These are phyloP conservation scores for Pantala flavescens DNA, from an alignment of 1,140 invertebrate species.

Conservation along the genomic window DNA sequence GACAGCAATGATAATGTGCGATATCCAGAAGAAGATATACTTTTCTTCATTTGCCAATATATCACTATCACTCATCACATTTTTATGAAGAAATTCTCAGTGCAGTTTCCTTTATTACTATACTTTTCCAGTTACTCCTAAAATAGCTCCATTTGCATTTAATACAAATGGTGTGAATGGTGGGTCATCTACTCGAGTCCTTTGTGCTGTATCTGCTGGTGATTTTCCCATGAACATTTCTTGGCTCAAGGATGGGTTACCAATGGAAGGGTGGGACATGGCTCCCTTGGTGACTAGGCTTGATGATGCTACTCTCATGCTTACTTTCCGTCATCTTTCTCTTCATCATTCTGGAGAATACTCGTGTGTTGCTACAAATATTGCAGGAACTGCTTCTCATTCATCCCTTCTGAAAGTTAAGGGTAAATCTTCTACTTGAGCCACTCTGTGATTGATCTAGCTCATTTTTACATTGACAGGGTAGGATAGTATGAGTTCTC, in stretches of 20 bases:
- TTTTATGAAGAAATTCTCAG: too few relatives aligned
- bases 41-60: too few relatives aligned
- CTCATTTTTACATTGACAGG: too few relatives aligned
- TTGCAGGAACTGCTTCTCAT: slow-evolving; percentile 48
- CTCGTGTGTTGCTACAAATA: slow-evolving; percentile 59
- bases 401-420: slow-evolving; percentile 46
- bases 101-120: neutral
- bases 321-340: slow-evolving; percentile 33
- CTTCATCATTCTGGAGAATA: slow-evolving; percentile 58
- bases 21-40: too few relatives aligned
- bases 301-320: slow-evolving; percentile 31
- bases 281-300: slow-evolving; percentile 25
- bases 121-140: slow-evolving; percentile 46
- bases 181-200: slow-evolving; percentile 55
- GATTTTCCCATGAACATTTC: slow-evolving; percentile 57
- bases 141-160: slow-evolving; percentile 53
- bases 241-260: slow-evolving; percentile 51
- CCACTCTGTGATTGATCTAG: too few relatives aligned
- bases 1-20: too few relatives aligned
- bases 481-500: too few relatives aligned
- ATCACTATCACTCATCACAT: too few relatives aligned
- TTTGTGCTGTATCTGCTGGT: slow-evolving; percentile 61
- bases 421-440: slow-evolving; percentile 32
- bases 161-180: slow-evolving; percentile 48
- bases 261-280: slow-evolving; percentile 29